phyloP scores from a whole-genome alignment of 2,888 invertebrate species.

The Mythimna albipuncta region DNA sequence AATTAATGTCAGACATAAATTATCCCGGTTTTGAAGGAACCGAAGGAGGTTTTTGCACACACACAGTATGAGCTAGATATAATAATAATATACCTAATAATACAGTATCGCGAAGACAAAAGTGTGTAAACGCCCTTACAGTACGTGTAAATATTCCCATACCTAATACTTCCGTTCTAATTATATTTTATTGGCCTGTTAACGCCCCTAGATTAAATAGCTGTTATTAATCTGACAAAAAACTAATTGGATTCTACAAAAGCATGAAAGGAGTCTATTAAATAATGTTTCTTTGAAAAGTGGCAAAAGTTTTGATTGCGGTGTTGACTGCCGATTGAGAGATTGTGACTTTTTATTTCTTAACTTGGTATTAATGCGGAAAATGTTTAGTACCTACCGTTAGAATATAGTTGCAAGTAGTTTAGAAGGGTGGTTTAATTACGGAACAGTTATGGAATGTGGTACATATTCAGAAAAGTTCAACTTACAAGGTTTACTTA shows the following conservation, averaged over 20 bases:
- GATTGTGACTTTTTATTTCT: conserved; percentile 24
- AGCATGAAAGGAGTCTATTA: conserved; percentile 15
- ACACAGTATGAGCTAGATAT: no score
- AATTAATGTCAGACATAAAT: no score
- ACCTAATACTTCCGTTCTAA: conserved; percentile 42
- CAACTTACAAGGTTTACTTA: no score
- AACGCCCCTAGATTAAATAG: conserved; percentile 48
- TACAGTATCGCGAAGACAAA: background rate
- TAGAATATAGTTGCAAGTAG: background rate
- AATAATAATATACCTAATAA: no score
- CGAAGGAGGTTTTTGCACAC: no score
- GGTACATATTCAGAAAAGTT: no score
- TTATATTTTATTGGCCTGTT: conserved; percentile 61
- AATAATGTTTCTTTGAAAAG: conserved; percentile 24
- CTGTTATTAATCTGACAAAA: conserved; percentile 54
- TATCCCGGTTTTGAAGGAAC: no score
- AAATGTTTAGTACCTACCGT: background rate
- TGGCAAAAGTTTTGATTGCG: conserved; percentile 34
- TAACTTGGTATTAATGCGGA: background rate
- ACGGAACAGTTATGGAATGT: no score
- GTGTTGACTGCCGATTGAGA: conserved; percentile 29
- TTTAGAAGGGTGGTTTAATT: no score
- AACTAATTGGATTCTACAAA: conserved; percentile 39
- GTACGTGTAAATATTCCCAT: conserved; percentile 50
- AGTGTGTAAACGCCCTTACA: conserved; percentile 14